Conservation (phyloP, 2,113 vertebrate species). For the Rhipidura dahli region DNA sequence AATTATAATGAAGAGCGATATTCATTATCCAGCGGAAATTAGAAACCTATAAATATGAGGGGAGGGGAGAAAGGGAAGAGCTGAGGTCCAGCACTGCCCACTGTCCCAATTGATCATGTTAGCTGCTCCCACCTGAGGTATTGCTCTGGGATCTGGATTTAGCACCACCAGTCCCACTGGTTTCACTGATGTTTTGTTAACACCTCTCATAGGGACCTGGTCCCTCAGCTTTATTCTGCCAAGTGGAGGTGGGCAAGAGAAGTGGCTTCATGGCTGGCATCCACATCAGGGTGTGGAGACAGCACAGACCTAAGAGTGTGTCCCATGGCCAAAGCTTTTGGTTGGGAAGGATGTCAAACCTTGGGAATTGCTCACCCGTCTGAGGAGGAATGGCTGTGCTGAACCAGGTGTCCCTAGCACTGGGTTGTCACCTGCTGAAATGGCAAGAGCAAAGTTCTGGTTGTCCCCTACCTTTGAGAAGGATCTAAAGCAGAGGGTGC, state of each 20-base stretch:
- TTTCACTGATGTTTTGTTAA: neutral
- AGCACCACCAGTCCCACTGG: neutral
- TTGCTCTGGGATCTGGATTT: neutral
- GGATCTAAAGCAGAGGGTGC: neutral
- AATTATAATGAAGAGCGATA: constrained; percentile 59
- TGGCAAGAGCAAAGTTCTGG: neutral
- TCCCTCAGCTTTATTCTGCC: neutral
- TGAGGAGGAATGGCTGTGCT: neutral
- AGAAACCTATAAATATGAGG: constrained; percentile 61
- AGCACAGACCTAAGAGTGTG: neutral
- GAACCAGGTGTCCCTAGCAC: neutral
- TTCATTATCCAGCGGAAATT: constrained; percentile 66
- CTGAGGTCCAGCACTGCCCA: constrained; percentile 8
- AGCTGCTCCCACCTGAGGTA: neutral
- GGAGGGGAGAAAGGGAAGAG: neutral
- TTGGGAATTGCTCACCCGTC: neutral
- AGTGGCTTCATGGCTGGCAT: neutral
- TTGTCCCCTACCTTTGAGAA: neutral
- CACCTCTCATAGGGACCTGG: neutral
- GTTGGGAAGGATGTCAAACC: neutral
- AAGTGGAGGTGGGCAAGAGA: neutral
- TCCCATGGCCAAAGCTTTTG: neutral
- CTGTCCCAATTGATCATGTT: constrained; percentile 1
- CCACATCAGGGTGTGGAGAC: neutral
- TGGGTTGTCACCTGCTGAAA: neutral